A percentile compares a stretch with the other conserved stretches of the same genome.
phyloP scores from a whole-genome alignment of 2,113 vertebrate genomes.

The Gymnarchus niloticus region DNA sequence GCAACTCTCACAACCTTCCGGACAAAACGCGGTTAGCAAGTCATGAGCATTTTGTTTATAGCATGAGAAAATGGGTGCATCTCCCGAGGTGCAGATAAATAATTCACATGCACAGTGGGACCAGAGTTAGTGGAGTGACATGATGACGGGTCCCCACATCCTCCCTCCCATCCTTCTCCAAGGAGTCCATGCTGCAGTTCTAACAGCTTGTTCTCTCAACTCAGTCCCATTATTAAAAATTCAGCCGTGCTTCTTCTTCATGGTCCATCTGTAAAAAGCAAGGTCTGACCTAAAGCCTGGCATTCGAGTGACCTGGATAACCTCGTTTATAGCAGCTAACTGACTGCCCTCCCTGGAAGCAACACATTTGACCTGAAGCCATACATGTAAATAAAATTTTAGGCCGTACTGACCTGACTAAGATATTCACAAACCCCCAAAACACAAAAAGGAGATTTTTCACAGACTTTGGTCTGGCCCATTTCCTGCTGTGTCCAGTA shows the following conservation, averaged over 20 bases:
- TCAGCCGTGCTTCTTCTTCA: background rate
- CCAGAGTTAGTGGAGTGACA: background rate
- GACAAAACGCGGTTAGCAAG: background rate
- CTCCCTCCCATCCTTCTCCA: background rate
- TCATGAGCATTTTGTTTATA: background rate
- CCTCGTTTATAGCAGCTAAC: background rate
- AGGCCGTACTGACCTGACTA: background rate
- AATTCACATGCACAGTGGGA: background rate
- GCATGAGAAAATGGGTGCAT: background rate
- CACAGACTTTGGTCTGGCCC: background rate
- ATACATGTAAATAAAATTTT: background rate
- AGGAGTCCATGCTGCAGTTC: background rate
- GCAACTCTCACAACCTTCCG: background rate
- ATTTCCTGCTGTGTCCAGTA: background rate
- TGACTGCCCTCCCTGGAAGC: background rate
- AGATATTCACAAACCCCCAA: background rate
- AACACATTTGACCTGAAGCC: background rate
- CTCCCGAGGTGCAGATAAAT: background rate
- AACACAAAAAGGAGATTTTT: background rate
- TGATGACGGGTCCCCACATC: too few relatives aligned
- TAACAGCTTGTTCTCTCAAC: too few relatives aligned
- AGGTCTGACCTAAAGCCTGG: background rate
- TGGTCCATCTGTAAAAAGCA: background rate
- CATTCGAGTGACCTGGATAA: background rate
- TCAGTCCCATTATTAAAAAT: background rate